These are phyloP conservation scores for Incurvaria masculella DNA, from an alignment of 2,888 invertebrate genomes.

Conservation along the genomic window DNA sequence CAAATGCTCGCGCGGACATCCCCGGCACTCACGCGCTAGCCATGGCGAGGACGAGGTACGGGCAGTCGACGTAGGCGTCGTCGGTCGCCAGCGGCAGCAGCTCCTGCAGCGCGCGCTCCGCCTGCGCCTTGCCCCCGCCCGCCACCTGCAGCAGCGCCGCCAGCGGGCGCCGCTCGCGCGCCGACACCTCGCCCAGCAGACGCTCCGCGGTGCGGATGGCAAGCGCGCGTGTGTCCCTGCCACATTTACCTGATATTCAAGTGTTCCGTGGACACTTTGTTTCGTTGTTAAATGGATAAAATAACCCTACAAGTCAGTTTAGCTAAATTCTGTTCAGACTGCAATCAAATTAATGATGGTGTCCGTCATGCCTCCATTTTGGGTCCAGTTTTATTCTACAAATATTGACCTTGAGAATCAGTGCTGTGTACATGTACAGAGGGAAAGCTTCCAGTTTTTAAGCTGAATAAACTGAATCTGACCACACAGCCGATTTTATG, in stretches of 20 bases:
- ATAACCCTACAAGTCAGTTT: too few species aligned
- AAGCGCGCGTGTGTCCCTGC: conserved; percentile 72
- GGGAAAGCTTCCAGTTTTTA: too few species aligned
- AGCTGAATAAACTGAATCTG: too few species aligned
- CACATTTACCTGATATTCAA: conserved; percentile 7
- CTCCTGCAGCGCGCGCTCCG: conserved; percentile 82
- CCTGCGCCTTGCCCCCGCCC: conserved; percentile 76
- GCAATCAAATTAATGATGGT: too few species aligned
- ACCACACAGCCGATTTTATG: too few species aligned
- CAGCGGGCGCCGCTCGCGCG: conserved; percentile 66
- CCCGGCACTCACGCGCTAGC: conserved; percentile 64
- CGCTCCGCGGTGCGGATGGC: conserved; percentile 77
- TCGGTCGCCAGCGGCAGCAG: conserved; percentile 65
- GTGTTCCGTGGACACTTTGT: background rate
- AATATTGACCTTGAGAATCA: too few species aligned
- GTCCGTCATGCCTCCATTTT: too few species aligned
- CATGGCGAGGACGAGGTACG: conserved; percentile 83
- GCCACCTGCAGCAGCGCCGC: conserved; percentile 81
- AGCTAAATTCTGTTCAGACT: too few species aligned
- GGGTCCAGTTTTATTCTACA: too few species aligned
- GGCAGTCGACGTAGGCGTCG: conserved; percentile 72
- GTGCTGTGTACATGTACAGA: too few species aligned
- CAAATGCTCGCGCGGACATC: too few species aligned
- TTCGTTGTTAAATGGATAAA: too few species aligned
- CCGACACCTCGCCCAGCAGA: conserved; percentile 69